A percentile compares a stretch with the other conserved stretches of the same genome.
These are phyloP conservation scores for Panagrolaimus sp. DNA, from an alignment of 1,140 invertebrate genomes.

Conservation along the genomic window DNA sequence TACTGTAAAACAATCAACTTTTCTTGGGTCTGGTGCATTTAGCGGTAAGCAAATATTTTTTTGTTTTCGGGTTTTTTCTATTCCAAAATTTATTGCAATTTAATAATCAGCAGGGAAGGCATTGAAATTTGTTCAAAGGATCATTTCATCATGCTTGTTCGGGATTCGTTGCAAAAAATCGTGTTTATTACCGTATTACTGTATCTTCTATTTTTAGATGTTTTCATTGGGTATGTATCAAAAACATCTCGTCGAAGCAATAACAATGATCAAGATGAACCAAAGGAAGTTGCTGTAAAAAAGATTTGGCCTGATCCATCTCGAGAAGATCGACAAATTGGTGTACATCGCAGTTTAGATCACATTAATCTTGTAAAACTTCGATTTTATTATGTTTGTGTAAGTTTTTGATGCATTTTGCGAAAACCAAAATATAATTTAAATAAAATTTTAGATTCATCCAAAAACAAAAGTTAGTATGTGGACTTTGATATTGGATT, in stretches of 20 bases:
- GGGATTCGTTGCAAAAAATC: no score
- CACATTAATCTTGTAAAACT: conserved; percentile 35
- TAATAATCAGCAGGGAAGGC: no score
- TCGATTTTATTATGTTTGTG: conserved; percentile 32
- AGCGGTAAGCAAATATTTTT: no score
- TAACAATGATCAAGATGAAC: conserved; percentile 18
- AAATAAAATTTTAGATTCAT: no score
- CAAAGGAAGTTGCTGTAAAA: conserved; percentile 33
- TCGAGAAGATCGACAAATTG: conserved; percentile 37
- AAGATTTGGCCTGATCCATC: conserved; percentile 43
- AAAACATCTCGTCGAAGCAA: conserved; percentile 17
- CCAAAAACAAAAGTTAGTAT: conserved; percentile 30
- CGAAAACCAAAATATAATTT: no score
- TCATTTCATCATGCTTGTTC: no score
- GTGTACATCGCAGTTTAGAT: conserved; percentile 31
- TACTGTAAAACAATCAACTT: conserved; percentile 26
- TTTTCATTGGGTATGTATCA: conserved; percentile 12
- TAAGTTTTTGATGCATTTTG: no score
- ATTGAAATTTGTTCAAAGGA: no score
- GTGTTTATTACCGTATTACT: no score
- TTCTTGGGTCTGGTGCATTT: conserved; percentile 30
- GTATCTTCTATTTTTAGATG: no score
- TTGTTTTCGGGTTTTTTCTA: no score
- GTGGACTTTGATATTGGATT: conserved; percentile 36
- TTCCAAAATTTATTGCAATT: no score